Base-by-base conservation (phyloP, 2,113 vertebrate species). In the Smithornis capensis region DNA sequence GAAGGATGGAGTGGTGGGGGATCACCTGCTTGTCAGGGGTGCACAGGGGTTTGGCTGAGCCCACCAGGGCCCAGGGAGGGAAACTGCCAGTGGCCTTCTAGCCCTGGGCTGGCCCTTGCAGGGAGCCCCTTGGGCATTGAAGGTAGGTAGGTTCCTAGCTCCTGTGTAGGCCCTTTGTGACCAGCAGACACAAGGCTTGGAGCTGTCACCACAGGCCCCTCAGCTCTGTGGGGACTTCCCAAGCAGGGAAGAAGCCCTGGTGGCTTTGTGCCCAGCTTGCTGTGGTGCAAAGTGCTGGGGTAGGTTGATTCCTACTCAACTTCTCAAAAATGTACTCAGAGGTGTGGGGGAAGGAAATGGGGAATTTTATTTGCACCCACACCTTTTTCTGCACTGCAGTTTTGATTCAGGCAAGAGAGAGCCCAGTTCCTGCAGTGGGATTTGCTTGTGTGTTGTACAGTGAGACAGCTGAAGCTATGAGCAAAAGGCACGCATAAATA, bases 401-500 rank as follows among this genome's bases (percentile, higher is more conserved):
- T 93, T 69, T 47, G 69, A 64, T 89, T 40, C 27, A 56, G 79
- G 69, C 88, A 29, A 57, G 67, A 80, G 37, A 57, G 64, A 83
- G 31, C 62, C 28, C 14, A 7, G 69, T 62, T 82, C n/a, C 90
- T 83, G 92, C 93, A 92, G 93, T 68, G 77, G 90, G 89, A 84
- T 90, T 93, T 94, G 68, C 44, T 73, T 71, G 84, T 55, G 2
- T 71, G 75, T 79, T 82, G 83, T 93, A 73, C 92, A 88, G 95
- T 76, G 86, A 94, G 87, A 53, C 84, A 76, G 92, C 80, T 92
- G 83, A 93, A 94, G 93, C 92, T 90, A 19, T 90, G 91, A 97
- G 96, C 94, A 92, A 97, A 94, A 96, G 92, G 95, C 96, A 89
- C 40, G 81, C 93, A 94, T 91, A 95, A 96, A 95, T 95, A 96